Conservation (phyloP, 2,113 vertebrate genomes). For the Callorhinus ursinus region DNA sequence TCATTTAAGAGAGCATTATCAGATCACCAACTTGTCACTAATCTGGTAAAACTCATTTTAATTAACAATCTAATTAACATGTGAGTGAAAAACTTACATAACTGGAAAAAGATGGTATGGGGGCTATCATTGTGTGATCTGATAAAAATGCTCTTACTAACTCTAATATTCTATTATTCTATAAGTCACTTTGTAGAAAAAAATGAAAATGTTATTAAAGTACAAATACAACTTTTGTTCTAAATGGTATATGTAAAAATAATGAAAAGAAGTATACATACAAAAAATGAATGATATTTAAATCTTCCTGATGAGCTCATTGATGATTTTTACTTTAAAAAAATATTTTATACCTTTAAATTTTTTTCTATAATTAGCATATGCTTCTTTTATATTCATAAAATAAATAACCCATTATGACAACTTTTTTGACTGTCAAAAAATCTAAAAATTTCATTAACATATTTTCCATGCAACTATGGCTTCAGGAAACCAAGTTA, state of each 20-base stretch:
- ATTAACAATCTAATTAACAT: not conserved
- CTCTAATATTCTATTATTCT: not conserved
- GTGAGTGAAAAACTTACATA: not conserved
- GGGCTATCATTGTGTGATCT: not conserved
- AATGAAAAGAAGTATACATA: not conserved
- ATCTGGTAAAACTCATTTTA: conserved; percentile 17
- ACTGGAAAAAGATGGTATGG: not conserved
- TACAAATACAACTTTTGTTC: not conserved
- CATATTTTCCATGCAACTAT: not conserved
- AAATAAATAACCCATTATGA: not conserved
- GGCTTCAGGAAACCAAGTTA: conserved; percentile 8
- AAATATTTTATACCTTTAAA: not conserved
- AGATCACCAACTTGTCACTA: not conserved
- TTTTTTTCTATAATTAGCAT: not conserved
- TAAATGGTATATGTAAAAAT: conserved; percentile 10
- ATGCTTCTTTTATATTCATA: not conserved
- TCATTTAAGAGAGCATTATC: conserved; percentile 17
- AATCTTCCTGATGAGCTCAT: not conserved
- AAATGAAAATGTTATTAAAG: not conserved
- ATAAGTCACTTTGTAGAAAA: not conserved
- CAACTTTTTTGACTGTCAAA: not conserved
- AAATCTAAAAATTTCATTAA: not conserved
- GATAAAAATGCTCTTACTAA: not conserved
- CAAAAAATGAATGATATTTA: conserved; percentile 24
- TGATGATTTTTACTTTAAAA: not conserved